A percentile compares a stretch with the other conserved stretches of the same genome.
phyloP scores from a whole-genome alignment of 2,797 vertebrate genomes.

The Catharus ustulatus region DNA sequence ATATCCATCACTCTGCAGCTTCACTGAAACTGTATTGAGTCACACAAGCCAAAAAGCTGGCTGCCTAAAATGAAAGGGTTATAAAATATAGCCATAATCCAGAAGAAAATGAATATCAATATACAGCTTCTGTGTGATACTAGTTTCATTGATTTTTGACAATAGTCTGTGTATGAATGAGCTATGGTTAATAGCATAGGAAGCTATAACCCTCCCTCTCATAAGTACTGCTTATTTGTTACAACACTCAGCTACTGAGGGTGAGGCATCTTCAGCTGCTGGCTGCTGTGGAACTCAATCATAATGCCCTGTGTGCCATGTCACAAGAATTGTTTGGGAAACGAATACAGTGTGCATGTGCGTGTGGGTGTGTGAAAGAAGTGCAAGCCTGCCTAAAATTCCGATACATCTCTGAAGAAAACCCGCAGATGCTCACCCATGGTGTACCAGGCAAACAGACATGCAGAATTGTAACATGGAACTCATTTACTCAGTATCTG shows the following conservation, averaged over 20 bases:
- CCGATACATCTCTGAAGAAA: background rate
- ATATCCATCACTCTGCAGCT: background rate
- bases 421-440: background rate
- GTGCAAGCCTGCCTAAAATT: background rate
- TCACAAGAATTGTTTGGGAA: background rate
- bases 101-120: slow-evolving; percentile 30
- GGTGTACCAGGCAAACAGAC: background rate
- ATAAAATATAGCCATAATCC: slow-evolving; percentile 13
- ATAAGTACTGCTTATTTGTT: background rate
- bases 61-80: background rate
- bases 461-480: background rate
- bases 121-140: background rate
- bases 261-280: background rate
- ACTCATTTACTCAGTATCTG: background rate
- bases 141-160: slow-evolving; percentile 43
- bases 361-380: background rate
- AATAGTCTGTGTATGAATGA: background rate
- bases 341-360: background rate
- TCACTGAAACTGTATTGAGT: background rate
- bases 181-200: background rate
- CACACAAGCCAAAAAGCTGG: background rate
- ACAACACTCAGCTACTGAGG: background rate
- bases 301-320: background rate
- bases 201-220: background rate
- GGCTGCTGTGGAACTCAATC: background rate